A percentile compares a stretch with the other conserved stretches of the same genome.
phyloP scores from a whole-genome alignment of 2,888 invertebrate genomes.

The Yponomeuta cagnagella region DNA sequence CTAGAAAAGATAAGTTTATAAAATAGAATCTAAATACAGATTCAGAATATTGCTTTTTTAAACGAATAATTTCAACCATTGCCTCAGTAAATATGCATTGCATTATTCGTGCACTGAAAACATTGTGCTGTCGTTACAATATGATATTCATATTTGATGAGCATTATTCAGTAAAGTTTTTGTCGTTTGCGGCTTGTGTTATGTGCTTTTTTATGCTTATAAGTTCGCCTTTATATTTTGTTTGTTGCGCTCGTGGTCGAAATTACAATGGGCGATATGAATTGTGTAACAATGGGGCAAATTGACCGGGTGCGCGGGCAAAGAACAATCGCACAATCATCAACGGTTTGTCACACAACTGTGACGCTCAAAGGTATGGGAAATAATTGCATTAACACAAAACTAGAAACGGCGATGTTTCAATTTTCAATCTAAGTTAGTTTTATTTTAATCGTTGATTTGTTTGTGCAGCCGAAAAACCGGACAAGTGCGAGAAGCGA shows the following conservation, averaged over 20 bases:
- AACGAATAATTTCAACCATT: no score
- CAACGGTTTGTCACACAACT: slow-evolving; percentile 47
- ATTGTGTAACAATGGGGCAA: slow-evolving; percentile 67
- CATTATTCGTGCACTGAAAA: background rate
- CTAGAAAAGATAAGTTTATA: no score
- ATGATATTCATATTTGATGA: background rate
- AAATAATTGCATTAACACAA: slow-evolving; percentile 49
- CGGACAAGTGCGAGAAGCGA: no score
- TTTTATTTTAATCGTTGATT: no score
- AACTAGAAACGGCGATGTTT: slow-evolving; percentile 10
- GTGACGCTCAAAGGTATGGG: slow-evolving; percentile 30
- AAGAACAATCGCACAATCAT: slow-evolving; percentile 66
- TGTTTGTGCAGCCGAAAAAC: no score
- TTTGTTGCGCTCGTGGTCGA: slow-evolving; percentile 27
- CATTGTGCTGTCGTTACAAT: background rate
- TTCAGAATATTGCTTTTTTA: no score
- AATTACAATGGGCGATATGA: slow-evolving; percentile 49
- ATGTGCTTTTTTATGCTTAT: background rate
- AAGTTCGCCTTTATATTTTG: background rate
- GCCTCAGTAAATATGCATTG: background rate
- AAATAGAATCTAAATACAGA: no score
- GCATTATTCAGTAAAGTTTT: background rate
- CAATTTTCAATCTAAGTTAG: background rate
- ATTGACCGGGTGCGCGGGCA: slow-evolving; percentile 51
- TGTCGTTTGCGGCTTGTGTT: background rate